Conservation (phyloP, 2,113 vertebrate genomes). For the Tinamus guttatus region DNA sequence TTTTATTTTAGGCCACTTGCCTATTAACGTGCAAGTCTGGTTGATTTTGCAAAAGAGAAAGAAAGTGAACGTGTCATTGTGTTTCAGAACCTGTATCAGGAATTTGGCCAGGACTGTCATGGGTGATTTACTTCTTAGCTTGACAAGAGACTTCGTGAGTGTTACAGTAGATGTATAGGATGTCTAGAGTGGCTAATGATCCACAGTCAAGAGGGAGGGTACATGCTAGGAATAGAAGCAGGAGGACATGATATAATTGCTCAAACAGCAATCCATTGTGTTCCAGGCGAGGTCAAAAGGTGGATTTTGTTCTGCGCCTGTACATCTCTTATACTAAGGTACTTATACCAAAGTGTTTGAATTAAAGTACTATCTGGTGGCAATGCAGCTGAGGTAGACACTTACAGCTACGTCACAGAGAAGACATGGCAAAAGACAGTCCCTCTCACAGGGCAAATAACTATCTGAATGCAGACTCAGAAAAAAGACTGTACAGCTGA, state of each 20-base stretch:
- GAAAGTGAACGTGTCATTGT: constrained; percentile 28
- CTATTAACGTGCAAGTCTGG: constrained; percentile 46
- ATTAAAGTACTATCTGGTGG: background rate
- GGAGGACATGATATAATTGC: background rate
- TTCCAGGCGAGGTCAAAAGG: background rate
- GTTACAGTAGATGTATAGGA: background rate
- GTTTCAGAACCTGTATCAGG: constrained; percentile 44
- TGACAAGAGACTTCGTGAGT: background rate
- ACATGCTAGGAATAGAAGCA: background rate
- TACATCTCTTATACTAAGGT: background rate
- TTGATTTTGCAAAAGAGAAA: constrained; percentile 56
- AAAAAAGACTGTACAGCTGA: background rate
- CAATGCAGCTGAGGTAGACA: background rate
- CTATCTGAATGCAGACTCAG: background rate
- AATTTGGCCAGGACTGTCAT: background rate
- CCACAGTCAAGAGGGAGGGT: accelerated
- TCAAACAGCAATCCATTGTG: background rate
- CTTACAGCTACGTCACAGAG: background rate
- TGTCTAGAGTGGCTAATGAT: background rate
- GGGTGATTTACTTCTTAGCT: constrained; percentile 36
- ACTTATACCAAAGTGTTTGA: background rate
- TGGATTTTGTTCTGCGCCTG: background rate
- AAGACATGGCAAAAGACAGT: background rate
- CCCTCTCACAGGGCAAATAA: background rate
- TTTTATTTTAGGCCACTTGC: constrained; percentile 12